These are phyloP conservation scores for Branchinecta sandiegonensis DNA, from an alignment of 2,888 invertebrate genomes.

Conservation along the genomic window DNA sequence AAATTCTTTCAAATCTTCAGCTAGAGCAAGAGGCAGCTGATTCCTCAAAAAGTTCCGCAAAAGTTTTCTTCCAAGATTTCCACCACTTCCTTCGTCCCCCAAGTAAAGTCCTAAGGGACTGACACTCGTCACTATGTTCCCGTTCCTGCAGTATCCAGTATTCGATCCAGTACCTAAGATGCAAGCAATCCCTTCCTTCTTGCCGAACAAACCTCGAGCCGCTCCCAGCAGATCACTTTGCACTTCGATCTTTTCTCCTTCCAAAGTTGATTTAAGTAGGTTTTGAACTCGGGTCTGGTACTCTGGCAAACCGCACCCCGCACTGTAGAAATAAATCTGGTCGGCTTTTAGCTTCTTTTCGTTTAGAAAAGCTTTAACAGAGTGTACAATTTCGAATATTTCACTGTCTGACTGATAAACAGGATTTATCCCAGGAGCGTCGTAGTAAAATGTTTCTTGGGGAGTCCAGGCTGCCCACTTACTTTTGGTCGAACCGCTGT, in stretches of 20 bases:
- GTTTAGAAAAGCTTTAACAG: neutral
- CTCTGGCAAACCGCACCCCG: neutral
- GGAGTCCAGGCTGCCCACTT: neutral
- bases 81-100: conserved; percentile 8
- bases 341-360: neutral
- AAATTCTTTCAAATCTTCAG: neutral
- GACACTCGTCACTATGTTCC: neutral
- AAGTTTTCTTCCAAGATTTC: conserved; percentile 7
- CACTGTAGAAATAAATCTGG: neutral
- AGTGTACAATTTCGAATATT: neutral
- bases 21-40: neutral
- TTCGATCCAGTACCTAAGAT: conserved; percentile 12
- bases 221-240: conserved; percentile 5
- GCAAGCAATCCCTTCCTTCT: neutral
- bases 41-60: neutral
- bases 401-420: neutral
- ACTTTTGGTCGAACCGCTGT: neutral
- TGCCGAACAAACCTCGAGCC: neutral
- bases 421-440: neutral
- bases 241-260: neutral
- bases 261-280: neutral
- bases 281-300: neutral
- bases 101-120: conserved; percentile 2
- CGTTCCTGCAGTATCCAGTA: neutral
- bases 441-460: neutral